phyloP scores from a whole-genome alignment of 1,140 invertebrate species.

The Halesus radiatus region DNA sequence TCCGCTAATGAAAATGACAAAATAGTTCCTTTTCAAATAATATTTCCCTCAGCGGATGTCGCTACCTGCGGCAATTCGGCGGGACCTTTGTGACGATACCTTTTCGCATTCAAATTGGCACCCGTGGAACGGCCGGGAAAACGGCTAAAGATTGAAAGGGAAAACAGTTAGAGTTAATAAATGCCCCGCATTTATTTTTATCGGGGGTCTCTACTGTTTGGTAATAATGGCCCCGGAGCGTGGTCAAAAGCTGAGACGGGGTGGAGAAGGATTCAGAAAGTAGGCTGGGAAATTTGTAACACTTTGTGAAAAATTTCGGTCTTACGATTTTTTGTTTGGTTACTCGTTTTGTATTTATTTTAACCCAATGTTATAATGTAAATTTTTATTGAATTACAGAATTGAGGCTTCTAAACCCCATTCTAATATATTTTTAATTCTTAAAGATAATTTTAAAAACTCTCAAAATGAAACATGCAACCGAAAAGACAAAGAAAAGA shows the following conservation, averaged over 20 bases:
- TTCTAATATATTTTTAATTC: too few species aligned
- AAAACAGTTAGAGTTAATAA: slow-evolving; percentile 28
- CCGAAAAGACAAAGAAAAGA: too few species aligned
- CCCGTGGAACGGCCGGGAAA: slow-evolving; percentile 49
- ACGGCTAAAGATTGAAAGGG: slow-evolving; percentile 52
- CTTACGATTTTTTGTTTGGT: too few species aligned
- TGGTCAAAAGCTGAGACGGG: slow-evolving; percentile 12
- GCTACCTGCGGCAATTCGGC: not conserved
- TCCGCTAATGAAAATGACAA: not conserved
- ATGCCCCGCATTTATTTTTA: slow-evolving; percentile 32
- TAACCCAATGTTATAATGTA: too few species aligned
- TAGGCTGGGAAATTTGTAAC: too few species aligned
- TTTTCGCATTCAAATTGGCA: slow-evolving; percentile 40
- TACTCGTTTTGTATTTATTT: too few species aligned
- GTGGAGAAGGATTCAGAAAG: too few species aligned
- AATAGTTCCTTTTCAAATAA: not conserved
- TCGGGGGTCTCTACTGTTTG: slow-evolving; percentile 21
- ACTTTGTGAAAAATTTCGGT: too few species aligned
- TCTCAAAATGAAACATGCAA: too few species aligned
- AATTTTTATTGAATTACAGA: too few species aligned
- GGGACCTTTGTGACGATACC: not conserved
- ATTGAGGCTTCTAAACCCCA: too few species aligned
- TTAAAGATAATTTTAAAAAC: too few species aligned
- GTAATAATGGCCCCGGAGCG: slow-evolving; percentile 20
- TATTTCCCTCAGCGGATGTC: not conserved